Conservation (phyloP, 1,140 invertebrate genomes). For the Diorhabda elongata region DNA sequence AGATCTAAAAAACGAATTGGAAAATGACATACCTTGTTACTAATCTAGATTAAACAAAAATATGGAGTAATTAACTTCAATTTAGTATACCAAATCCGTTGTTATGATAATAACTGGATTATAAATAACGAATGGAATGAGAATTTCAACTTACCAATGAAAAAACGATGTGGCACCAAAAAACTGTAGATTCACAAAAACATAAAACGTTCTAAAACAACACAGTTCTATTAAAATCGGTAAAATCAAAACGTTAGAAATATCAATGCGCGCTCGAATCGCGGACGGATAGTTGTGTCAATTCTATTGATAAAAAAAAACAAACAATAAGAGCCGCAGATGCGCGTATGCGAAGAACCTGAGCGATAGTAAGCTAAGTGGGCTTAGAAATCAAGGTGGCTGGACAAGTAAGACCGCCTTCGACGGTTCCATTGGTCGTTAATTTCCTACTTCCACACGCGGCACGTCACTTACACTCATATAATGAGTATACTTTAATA, state of each 20-base stretch:
- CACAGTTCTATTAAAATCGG: not conserved
- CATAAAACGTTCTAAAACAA: not conserved
- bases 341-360: slow-evolving; percentile 22
- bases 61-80: no score
- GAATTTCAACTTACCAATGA: not conserved
- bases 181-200: not conserved
- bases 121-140: no score
- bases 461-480: slow-evolving; percentile 16
- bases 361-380: slow-evolving; percentile 27
- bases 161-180: slow-evolving; percentile 1
- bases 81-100: no score
- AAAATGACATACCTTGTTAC: no score
- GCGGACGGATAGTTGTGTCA: no score
- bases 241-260: slow-evolving; percentile 17
- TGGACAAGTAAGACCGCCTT: slow-evolving; percentile 26
- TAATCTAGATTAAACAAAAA: no score
- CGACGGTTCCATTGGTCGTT: slow-evolving; percentile 25
- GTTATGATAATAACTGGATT: no score
- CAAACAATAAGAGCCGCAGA: slow-evolving; percentile 9
- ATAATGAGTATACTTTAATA: slow-evolving; percentile 25
- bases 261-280: slow-evolving; percentile 13
- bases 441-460: slow-evolving; percentile 28
- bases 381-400: slow-evolving; percentile 24
- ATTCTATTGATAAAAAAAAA: no score
- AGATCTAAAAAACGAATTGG: no score